A percentile compares a stretch with the other conserved stretches of the same genome.
These are phyloP conservation scores for Megalurothrips usitatus DNA, from an alignment of 2,888 invertebrate genomes.

Conservation along the genomic window DNA sequence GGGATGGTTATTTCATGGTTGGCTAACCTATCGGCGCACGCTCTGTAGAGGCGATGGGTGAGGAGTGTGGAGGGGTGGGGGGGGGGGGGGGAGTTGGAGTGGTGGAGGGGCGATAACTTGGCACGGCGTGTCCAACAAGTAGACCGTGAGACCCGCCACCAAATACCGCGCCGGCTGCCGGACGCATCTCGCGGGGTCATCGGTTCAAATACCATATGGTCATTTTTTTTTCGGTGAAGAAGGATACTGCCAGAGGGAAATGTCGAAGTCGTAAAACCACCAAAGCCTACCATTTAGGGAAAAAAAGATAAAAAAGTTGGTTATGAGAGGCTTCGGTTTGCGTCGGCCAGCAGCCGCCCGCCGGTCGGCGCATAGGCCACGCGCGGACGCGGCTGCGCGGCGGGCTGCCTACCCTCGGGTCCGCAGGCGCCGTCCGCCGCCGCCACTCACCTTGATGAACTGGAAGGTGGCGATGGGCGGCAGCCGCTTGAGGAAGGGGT, in stretches of 20 bases:
- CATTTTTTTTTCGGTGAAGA: no score
- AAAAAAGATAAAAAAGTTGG: no score
- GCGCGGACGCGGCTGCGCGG: not conserved
- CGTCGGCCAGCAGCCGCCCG: not conserved
- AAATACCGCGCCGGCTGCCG: no score
- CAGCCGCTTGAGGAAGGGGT: conserved; percentile 79
- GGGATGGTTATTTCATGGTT: conserved; percentile 16
- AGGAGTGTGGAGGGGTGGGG: not conserved
- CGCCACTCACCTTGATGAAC: conserved; percentile 72
- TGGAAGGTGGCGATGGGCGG: conserved; percentile 88
- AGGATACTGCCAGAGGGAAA: no score
- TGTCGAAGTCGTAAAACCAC: no score
- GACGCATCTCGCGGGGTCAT: no score
- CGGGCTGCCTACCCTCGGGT: not conserved
- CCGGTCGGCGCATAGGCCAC: not conserved
- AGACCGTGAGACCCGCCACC: no score
- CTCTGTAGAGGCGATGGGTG: no score
- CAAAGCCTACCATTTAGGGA: no score
- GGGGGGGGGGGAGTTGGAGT: not conserved
- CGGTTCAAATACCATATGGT: no score
- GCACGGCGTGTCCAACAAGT: not conserved
- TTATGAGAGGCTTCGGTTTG: no score
- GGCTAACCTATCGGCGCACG: not conserved
- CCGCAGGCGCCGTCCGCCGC: conserved; percentile 28
- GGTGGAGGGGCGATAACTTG: not conserved